Evolutionary conservation across 1,140 invertebrate genomes (phyloP), one percentile per base, ranked within the genome.

Genomic region (Magallana ariakensis): DNA sequence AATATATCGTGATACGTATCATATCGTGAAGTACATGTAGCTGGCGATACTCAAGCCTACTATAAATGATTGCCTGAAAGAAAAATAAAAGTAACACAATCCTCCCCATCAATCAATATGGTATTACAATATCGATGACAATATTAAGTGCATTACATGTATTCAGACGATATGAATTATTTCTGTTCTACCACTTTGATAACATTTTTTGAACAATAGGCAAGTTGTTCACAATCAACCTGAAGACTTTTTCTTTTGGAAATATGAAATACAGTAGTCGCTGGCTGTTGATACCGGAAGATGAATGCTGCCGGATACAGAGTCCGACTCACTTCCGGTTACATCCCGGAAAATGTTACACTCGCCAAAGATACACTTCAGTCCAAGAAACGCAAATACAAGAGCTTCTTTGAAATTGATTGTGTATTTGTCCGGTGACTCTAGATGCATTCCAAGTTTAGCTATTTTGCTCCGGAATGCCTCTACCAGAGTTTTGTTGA

Each of bases 391-490:
- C 11, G 91, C 93, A 83, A 93, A 93, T 11, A 93, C 87, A 13
- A 93, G 57, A 10, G 93, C 92, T 84, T 94, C 93, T 88, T 94
- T 94, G 86, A 92, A 94, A 75, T 91, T 89, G n/a, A 94, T 90
- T 1, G 91, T 92, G 33, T 92, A 90, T 46, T 91, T 90, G 66
- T 94, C 93, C 10, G 90, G 89, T 11, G 92, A 85, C 58, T 91
- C 89, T 11, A 93, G 58, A 19, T 82, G 87, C 22, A 94, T 88
- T 19, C 85, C 87, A 53, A 86, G 22, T n/a, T 88, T 87, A 0
- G 85, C 70, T 54, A 93, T 80, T 62, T 90, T 90, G 19, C 87
- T 80, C 16, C 85, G 82, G 33, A 94, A 87, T 10, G 85, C 46
- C 19, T 90, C 83, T 62, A 94, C 90, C 6, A 94, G 90, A 57